phyloP scores from a whole-genome alignment of 2,113 vertebrate species.

The Mus musculus region GRCm39 chr4:47727501-47728000 shows the following conservation, averaged over 20 bases:
- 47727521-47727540: background rate
- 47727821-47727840: background rate
- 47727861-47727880: background rate
- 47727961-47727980: background rate
- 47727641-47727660: background rate
- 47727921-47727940: background rate
- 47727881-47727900: background rate
- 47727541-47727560: background rate
- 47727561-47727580: background rate
- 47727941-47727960: background rate
- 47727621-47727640: background rate
- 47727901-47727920: background rate
- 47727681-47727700: background rate
- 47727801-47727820: background rate
- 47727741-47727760: background rate
- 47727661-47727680: slow-evolving; percentile 32
- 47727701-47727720: background rate
- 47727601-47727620: background rate
- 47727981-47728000: background rate
- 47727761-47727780: background rate
- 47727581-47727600: background rate
- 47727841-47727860: background rate
- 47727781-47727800: background rate
- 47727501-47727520: background rate
- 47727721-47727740: background rate